Base-by-base conservation (phyloP, 1,140 invertebrate genomes). In the Bathynomus jamesi region DNA sequence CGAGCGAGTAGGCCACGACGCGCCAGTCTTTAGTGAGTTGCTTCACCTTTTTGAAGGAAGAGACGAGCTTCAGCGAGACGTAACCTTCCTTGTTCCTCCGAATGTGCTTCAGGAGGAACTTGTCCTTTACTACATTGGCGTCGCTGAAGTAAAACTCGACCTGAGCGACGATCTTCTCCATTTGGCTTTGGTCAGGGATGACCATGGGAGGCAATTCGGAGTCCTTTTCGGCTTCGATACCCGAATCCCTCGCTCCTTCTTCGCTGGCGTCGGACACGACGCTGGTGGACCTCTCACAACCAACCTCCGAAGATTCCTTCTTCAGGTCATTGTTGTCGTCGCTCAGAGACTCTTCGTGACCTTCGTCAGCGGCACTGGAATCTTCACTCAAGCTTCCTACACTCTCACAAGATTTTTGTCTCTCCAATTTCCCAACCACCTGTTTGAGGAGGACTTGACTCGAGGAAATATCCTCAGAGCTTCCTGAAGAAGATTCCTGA, bases 71-170 rank as follows among this genome's bases (percentile, higher is more conserved):
- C 7, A 97, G 84, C 31, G 92, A 95, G 1, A 98, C 94, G 82
- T 91, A 97, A 10, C 95, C 95, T 82, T 95, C 93, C 81, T 95
- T 96, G 81, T 96, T 96, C 27, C 94, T 86, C 31, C 92, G 88
- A 3, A 97, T 94, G 81, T 97, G 94, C 82, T 97, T 98, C 32
- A 97, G 82, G 4, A 98, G 83, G 82, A 98, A 98, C 2, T 94
- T 93, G 81, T 98, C 94, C 82, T 96, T 96, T 0, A 93, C 88
- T 71, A 98, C 94, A 80, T 95, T 95, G 21, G 90, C 92, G 81
- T 97, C 94, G 69, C 93, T 94, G 81, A 98, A 96, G 82, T 96
- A 96, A 81, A 92, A 95, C 83, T 95, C 93, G 7, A 95, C 92
- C 81, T 94, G 91, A 46, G 89, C 85, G 46, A 92, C 87, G 71